These are phyloP conservation scores for Dioctria rufipes DNA, from an alignment of 2,888 invertebrate species.

Conservation along the genomic window DNA sequence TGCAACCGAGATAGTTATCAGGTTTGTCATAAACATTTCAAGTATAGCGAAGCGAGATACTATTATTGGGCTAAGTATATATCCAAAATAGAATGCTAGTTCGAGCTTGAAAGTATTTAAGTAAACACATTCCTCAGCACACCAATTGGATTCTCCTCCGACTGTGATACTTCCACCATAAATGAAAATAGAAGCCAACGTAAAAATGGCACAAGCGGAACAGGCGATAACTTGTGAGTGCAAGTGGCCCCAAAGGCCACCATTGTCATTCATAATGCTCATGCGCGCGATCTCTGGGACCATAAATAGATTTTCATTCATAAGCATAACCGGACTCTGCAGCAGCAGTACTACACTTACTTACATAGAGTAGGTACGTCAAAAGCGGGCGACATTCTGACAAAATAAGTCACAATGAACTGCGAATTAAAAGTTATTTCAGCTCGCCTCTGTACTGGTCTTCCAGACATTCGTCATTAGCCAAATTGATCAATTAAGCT, in stretches of 20 bases:
- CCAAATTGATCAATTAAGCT: constrained; percentile 51
- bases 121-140: background rate
- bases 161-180: background rate
- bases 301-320: constrained; percentile 53
- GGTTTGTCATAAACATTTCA: background rate
- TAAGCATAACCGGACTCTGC: constrained; percentile 21
- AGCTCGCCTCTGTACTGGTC: background rate
- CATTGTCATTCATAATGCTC: constrained; percentile 32
- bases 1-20: background rate
- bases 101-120: background rate
- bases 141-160: background rate
- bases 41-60: background rate
- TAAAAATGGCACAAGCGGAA: constrained; percentile 12
- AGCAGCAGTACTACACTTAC: no score
- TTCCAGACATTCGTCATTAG: constrained; percentile 30
- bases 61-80: background rate
- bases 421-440: constrained; percentile 26
- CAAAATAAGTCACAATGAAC: constrained; percentile 18
- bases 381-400: constrained; percentile 46
- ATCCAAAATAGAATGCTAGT: background rate
- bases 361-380: constrained; percentile 13
- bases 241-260: constrained; percentile 41
- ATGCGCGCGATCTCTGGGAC: constrained; percentile 30
- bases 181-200: background rate
- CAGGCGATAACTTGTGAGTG: constrained; percentile 1